phyloP scores from a whole-genome alignment of 1,140 invertebrate species.

The Schlechtendalia chinensis region DNA sequence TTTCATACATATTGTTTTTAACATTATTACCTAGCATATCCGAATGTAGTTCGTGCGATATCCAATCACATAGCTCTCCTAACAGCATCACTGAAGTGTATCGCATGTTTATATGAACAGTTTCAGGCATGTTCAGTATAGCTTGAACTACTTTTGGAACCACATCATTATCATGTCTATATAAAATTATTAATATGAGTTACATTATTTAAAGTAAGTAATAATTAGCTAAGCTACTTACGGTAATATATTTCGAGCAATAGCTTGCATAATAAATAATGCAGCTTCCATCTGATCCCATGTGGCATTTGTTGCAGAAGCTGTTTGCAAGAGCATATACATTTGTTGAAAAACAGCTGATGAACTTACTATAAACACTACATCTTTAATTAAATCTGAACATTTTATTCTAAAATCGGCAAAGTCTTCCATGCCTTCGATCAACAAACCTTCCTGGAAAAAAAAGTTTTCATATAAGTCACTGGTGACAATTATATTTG shows the following conservation, averaged over 20 bases:
- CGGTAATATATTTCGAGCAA: constrained; percentile 94
- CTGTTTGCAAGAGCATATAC: constrained; percentile 70
- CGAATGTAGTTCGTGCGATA: constrained; percentile 73
- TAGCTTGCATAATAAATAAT: constrained; percentile 91
- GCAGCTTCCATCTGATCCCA: constrained; percentile 95
- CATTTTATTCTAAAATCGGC: constrained; percentile 87
- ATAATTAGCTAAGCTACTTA: constrained; percentile 62
- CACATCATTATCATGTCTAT: constrained; percentile 85
- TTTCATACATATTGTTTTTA: too few relatives aligned
- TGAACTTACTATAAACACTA: constrained; percentile 95
- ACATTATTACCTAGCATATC: constrained; percentile 66
- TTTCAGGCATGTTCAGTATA: constrained; percentile 79
- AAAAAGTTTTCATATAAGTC: constrained; percentile 10
- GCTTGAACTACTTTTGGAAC: constrained; percentile 91
- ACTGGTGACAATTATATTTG: not conserved
- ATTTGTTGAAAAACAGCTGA: constrained; percentile 89
- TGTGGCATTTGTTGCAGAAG: constrained; percentile 60
- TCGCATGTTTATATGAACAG: constrained; percentile 82
- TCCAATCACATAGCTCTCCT: constrained; percentile 93
- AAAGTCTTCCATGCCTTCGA: constrained; percentile 79
- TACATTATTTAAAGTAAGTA: not conserved
- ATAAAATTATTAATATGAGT: not conserved
- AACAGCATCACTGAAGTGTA: constrained; percentile 86
- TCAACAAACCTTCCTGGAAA: constrained; percentile 74
- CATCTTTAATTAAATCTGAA: constrained; percentile 91